Evolutionary conservation across 2,888 invertebrate species (phyloP).

Genomic region (Adineta ricciae): DNA sequence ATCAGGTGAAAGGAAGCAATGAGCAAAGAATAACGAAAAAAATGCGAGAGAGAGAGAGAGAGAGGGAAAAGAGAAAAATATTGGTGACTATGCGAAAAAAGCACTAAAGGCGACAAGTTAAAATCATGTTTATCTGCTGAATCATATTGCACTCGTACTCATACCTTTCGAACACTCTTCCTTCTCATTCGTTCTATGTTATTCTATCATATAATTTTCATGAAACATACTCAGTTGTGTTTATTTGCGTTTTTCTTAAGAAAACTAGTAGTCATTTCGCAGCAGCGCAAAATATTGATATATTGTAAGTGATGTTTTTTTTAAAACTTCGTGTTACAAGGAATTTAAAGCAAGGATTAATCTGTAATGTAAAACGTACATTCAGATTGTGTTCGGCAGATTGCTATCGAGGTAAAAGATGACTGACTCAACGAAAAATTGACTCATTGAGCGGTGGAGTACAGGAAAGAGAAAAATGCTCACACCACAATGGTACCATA

Average conservation of each 20-base stretch:
- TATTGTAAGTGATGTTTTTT: background rate
- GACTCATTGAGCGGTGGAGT: background rate
- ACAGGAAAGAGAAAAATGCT: background rate
- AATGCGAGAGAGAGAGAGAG: background rate
- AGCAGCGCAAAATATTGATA: background rate
- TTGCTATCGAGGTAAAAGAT: background rate
- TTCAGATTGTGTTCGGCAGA: background rate
- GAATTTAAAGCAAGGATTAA: background rate
- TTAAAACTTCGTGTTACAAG: background rate
- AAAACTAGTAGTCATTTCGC: background rate
- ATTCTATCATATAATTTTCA: background rate
- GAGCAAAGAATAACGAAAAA: background rate
- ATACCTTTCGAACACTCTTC: background rate
- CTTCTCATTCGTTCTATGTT: background rate
- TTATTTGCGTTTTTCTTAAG: background rate
- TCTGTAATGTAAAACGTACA: background rate
- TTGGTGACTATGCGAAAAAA: background rate
- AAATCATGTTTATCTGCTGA: background rate
- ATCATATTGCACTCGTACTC: background rate
- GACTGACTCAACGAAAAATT: background rate
- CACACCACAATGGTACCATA: background rate
- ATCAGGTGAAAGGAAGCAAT: background rate
- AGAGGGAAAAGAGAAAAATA: background rate
- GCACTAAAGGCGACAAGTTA: background rate
- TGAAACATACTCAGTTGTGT: background rate